Evolutionary conservation across 2,797 vertebrate species (phyloP), one percentile per base, ranked within the genome.

Genomic region (Zalophus californianus): DNA sequence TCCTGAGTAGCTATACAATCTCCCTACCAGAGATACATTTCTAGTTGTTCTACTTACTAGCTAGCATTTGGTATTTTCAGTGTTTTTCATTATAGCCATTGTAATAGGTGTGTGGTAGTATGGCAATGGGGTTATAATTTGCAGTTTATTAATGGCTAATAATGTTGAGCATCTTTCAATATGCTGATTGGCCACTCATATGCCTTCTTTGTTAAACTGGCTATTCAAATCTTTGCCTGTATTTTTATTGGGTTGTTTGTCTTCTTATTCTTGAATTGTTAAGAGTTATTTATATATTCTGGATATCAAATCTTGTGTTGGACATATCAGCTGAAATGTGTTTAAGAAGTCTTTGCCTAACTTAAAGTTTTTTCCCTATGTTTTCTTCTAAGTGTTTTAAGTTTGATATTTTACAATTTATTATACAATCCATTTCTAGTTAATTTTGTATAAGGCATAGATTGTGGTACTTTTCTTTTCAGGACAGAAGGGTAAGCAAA

Each of bases 331-430:
- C 62, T 32, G 29, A 32, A 64, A 64, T 64, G 32, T 64, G 62
- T 64, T 64, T 64, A 64, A 64, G 29, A 64, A 64, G 62, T 32
- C 29, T 64, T 64, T 52, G 27, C 4, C 1, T 60, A 18, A 96
- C 32, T 80, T 21, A 82, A 73, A 75, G 20, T 66, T 56, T 83
- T 25, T 92, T 44, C 44, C 21, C 25, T 60, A 35, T 35, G 35
- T 41, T 95, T 92, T 77, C 32, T 77, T 92, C 60, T 78, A 78
- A 96, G 41, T 54, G 29, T 68, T 92, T 70, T 41, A 70, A 60
- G 29, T 13, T 44, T 82, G 62, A 50, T 8, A 54, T 78, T 89
- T 92, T 88, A 29, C 15, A 62, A n/a, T 62, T 80, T 91, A 68
- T 32, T 70, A 8, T 89, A n/a, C 15, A 64, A 44, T 32, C 35